These are phyloP conservation scores for Carollia perspicillata DNA, from an alignment of 2,113 vertebrate species.

Conservation along the genomic window DNA sequence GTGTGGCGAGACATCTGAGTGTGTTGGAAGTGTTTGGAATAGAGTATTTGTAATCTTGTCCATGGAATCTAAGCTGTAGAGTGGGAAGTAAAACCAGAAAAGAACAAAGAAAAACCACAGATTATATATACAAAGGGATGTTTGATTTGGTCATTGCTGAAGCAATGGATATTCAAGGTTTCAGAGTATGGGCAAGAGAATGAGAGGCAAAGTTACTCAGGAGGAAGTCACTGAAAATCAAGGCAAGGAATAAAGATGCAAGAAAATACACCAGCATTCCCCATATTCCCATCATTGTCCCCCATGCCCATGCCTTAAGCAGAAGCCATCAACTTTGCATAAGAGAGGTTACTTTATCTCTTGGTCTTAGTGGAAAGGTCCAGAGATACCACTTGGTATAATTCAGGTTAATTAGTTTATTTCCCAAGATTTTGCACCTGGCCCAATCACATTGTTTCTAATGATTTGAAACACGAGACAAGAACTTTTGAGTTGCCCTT, in stretches of 20 bases:
- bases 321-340: neutral
- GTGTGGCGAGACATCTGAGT: neutral
- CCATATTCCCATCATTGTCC: neutral
- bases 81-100: neutral
- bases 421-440: neutral
- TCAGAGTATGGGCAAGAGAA: neutral
- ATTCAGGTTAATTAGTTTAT: neutral
- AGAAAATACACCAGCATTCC: neutral
- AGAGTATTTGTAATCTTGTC: neutral
- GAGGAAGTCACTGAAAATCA: neutral
- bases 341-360: neutral
- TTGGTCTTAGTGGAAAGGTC: neutral
- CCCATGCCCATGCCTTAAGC: accelerated
- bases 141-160: neutral
- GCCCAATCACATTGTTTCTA: neutral
- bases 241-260: neutral
- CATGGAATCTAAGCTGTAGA: neutral
- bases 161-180: neutral
- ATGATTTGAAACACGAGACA: neutral
- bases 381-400: neutral
- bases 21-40: neutral
- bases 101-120: neutral
- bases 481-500: neutral
- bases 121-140: too few species aligned
- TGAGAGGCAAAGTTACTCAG: neutral